These are phyloP conservation scores for Apantesis nais DNA, from an alignment of 2,888 invertebrate species.

Conservation along the genomic window DNA sequence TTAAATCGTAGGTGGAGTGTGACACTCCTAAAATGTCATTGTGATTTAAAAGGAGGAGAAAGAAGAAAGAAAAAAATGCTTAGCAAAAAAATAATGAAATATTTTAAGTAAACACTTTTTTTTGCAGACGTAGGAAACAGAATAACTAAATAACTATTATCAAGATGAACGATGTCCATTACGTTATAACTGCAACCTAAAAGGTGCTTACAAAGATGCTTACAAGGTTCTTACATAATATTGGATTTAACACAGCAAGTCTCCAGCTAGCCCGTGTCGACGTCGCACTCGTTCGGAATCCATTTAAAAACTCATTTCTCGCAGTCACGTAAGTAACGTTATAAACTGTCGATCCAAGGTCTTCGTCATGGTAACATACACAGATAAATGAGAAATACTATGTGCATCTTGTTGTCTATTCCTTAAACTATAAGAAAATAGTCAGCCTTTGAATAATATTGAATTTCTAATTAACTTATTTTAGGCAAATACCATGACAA, in stretches of 20 bases:
- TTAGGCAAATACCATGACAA: not conserved
- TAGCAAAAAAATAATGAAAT: too few species aligned
- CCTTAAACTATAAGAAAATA: not conserved
- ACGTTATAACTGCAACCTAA: too few species aligned
- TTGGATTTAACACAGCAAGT: constrained; percentile 21
- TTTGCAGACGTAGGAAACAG: too few species aligned
- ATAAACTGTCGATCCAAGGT: constrained; percentile 66
- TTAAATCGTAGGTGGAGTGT: too few species aligned
- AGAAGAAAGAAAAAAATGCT: too few species aligned
- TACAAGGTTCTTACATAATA: constrained; percentile 17
- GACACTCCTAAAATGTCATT: too few species aligned
- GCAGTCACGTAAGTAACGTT: constrained; percentile 65
- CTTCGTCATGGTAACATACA: constrained; percentile 12
- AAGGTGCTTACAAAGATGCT: too few species aligned
- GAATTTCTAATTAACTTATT: not conserved
- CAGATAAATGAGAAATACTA: not conserved
- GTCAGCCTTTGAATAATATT: not conserved
- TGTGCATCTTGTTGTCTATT: not conserved
- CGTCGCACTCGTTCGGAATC: constrained; percentile 63
- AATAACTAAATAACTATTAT: not conserved
- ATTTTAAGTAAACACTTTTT: not conserved
- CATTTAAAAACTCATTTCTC: constrained; percentile 77
- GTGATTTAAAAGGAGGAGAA: too few species aligned
- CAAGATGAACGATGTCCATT: not conserved
- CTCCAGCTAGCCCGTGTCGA: constrained; percentile 10